Evolutionary conservation across 2,888 invertebrate species (phyloP).

Genomic region (Leucophenga montana): DNA sequence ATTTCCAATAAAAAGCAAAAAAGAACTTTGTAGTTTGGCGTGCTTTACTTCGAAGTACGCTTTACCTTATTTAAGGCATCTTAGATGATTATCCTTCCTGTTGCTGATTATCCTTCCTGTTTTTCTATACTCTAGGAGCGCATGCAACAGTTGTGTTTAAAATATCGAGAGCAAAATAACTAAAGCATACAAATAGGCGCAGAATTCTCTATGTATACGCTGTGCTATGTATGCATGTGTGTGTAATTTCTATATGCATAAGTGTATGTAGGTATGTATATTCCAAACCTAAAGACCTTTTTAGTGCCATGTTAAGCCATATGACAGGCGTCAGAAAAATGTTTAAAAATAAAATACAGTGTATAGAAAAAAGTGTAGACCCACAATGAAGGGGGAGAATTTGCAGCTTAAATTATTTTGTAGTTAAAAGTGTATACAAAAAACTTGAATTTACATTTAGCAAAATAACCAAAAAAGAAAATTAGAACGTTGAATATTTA

Average conservation of each 20-base stretch:
- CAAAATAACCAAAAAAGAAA: no score
- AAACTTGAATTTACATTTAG: no score
- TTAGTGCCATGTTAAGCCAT: background rate
- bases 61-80: no score
- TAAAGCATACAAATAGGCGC: slow-evolving; percentile 1
- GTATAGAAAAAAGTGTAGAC: background rate
- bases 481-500: no score
- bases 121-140: background rate
- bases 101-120: slow-evolving; percentile 26
- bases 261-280: background rate
- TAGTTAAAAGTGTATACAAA: no score
- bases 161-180: background rate
- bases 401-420: no score
- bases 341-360: background rate
- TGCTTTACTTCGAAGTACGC: no score
- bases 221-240: slow-evolving; percentile 39
- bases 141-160: slow-evolving; percentile 55
- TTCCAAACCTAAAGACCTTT: background rate
- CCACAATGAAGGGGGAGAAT: no score
- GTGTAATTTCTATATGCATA: slow-evolving; percentile 15
- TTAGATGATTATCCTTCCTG: no score
- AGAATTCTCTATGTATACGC: slow-evolving; percentile 47
- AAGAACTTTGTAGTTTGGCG: no score
- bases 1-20: no score
- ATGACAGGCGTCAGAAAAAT: slow-evolving; percentile 7